Conservation (phyloP, 2,113 vertebrate species). For the Erinaceus europaeus region DNA sequence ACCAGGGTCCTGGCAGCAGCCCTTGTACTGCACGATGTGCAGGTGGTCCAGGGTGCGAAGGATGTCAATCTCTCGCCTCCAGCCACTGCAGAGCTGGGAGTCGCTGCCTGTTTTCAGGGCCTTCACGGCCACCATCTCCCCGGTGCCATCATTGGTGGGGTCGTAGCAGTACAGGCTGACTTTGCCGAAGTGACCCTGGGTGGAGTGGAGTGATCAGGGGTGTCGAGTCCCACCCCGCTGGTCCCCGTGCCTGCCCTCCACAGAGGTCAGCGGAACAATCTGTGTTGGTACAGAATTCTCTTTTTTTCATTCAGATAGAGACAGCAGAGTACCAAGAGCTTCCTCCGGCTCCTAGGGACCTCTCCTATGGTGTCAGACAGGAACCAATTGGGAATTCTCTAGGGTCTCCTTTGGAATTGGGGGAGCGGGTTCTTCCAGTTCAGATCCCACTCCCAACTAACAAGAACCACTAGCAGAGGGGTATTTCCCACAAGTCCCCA, state of each 20-base stretch:
- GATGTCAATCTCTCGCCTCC: conserved; percentile 93
- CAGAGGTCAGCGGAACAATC: no score
- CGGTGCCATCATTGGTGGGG: conserved; percentile 90
- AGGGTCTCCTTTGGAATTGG: not conserved
- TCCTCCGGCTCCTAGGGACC: no score
- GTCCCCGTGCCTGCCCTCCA: not conserved
- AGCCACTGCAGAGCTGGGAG: conserved; percentile 83
- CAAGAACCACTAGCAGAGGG: no score
- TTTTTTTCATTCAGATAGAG: no score
- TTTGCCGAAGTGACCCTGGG: conserved; percentile 94
- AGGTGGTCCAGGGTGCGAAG: conserved; percentile 89
- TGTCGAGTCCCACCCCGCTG: not conserved
- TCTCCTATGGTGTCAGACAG: no score
- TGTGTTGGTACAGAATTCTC: no score
- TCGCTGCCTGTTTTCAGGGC: conserved; percentile 89
- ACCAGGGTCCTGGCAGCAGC: conserved; percentile 93
- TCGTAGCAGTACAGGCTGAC: conserved; percentile 93
- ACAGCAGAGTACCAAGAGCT: no score
- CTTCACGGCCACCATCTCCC: conserved; percentile 94
- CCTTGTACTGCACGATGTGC: conserved; percentile 96
- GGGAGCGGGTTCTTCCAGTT: no score
- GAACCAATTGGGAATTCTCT: not conserved
- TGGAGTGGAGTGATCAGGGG: not conserved
- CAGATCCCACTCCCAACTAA: no score
- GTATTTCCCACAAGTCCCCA: no score